These are phyloP conservation scores for Myotis myotis DNA, from an alignment of 2,797 vertebrate species.

Conservation along the genomic window DNA sequence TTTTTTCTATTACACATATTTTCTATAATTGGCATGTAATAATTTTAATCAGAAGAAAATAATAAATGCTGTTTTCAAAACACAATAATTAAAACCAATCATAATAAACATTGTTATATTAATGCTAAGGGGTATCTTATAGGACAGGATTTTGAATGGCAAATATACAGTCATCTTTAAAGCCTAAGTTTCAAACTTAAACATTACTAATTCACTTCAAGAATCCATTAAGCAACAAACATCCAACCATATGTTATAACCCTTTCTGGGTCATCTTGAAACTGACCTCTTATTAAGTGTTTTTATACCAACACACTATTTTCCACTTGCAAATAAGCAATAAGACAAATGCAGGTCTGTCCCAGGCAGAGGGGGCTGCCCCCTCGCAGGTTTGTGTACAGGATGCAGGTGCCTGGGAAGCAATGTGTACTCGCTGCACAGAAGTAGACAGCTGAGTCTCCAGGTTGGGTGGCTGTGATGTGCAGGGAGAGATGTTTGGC, in stretches of 20 bases:
- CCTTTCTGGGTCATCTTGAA: neutral
- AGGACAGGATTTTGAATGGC: neutral
- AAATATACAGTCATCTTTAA: neutral
- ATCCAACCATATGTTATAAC: neutral
- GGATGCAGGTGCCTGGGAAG: neutral
- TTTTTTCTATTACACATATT: neutral
- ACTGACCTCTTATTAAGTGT: neutral
- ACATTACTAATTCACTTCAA: neutral
- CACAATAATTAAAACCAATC: neutral
- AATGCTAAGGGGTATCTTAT: neutral
- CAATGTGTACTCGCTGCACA: constrained; percentile 49
- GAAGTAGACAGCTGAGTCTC: constrained; percentile 59
- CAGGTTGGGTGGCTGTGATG: neutral
- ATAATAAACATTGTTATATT: neutral
- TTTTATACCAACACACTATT: neutral
- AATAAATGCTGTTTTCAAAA: neutral
- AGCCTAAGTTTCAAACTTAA: neutral
- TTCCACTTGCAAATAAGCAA: neutral
- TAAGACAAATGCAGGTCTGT: neutral
- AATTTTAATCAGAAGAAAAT: neutral
- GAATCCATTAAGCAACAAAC: neutral
- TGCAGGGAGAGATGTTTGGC: constrained; percentile 40
- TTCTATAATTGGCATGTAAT: neutral
- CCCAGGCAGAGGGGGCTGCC: too few relatives aligned
- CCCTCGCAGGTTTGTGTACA: neutral